Evolutionary conservation across 2,888 invertebrate genomes (phyloP).

Genomic region (Hybos culiciformis): DNA sequence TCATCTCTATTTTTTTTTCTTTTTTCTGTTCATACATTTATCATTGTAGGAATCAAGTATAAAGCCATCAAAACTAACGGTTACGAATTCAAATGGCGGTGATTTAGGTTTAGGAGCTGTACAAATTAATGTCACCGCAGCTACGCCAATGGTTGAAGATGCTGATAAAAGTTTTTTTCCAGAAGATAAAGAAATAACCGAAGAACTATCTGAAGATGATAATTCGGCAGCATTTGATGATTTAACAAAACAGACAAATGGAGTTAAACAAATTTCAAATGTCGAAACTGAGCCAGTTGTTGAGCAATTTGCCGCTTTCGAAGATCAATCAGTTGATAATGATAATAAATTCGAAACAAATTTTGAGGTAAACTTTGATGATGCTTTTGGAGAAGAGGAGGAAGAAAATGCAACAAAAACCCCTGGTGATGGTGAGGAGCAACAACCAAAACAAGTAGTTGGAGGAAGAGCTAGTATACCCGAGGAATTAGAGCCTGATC

Average conservation of each 20-base stretch:
- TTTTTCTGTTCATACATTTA: too few species aligned
- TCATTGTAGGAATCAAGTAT: not conserved
- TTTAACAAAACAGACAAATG: slow-evolving; percentile 7
- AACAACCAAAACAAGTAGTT: slow-evolving; percentile 53
- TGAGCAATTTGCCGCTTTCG: slow-evolving; percentile 23
- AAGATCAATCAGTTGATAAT: slow-evolving; percentile 6
- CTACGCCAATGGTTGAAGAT: slow-evolving; percentile 84
- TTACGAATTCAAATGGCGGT: not conserved
- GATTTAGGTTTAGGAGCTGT: slow-evolving; percentile 57
- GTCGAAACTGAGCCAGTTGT: slow-evolving; percentile 14
- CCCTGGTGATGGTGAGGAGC: slow-evolving; percentile 32
- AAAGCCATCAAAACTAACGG: not conserved
- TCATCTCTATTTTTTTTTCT: too few species aligned
- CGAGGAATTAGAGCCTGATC: slow-evolving; percentile 78
- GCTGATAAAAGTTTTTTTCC: slow-evolving; percentile 18
- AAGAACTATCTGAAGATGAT: slow-evolving; percentile 13
- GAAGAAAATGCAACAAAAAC: slow-evolving; percentile 8
- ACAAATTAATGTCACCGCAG: slow-evolving; percentile 85
- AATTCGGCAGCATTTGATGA: slow-evolving; percentile 13
- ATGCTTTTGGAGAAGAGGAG: slow-evolving; percentile 33
- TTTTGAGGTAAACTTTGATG: slow-evolving; percentile 35
- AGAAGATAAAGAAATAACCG: slow-evolving; percentile 9
- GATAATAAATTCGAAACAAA: slow-evolving; percentile 17
- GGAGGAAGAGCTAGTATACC: slow-evolving; percentile 74
- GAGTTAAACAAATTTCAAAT: slow-evolving; percentile 1